A percentile compares a stretch with the other conserved stretches of the same genome.
phyloP scores from a whole-genome alignment of 2,113 vertebrate species.

The Plecotus auritus region DNA sequence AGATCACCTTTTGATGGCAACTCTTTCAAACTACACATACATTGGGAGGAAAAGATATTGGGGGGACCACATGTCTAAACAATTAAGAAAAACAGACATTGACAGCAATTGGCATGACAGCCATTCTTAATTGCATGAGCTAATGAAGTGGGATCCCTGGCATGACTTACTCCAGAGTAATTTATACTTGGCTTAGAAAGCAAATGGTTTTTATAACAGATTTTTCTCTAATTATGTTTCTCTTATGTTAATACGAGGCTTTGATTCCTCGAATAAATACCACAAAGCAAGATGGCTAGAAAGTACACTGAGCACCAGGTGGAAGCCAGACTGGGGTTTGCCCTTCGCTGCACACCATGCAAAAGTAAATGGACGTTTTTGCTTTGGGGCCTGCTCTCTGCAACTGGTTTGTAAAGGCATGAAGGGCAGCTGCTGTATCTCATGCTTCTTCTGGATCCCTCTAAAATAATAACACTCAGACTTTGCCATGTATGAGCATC shows the following conservation, averaged over 20 bases:
- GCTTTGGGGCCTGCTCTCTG: neutral
- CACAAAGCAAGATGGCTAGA: neutral
- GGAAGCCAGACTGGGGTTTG: slow-evolving; percentile 30
- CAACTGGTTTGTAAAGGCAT: neutral
- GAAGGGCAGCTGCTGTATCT: neutral
- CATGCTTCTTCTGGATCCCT: neutral
- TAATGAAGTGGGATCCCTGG: slow-evolving; percentile 52
- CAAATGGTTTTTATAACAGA: slow-evolving; percentile 67
- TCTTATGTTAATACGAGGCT: slow-evolving; percentile 48
- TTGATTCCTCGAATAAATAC: slow-evolving; percentile 64
- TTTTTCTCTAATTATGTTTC: slow-evolving; percentile 72
- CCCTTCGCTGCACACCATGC: neutral
- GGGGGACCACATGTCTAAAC: neutral
- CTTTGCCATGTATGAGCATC: neutral
- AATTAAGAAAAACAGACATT: slow-evolving; percentile 6
- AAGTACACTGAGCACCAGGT: neutral
- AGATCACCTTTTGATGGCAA: neutral
- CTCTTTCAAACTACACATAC: neutral
- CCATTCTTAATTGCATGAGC: slow-evolving; percentile 34
- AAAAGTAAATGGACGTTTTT: neutral
- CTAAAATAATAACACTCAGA: neutral
- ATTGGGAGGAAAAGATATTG: neutral
- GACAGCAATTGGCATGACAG: neutral
- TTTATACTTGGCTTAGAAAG: slow-evolving; percentile 58
- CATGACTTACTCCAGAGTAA: slow-evolving; percentile 47